A percentile compares a stretch with the other conserved stretches of the same genome.
These are phyloP conservation scores for Lithophane leautieri DNA, from an alignment of 2,888 invertebrate genomes.

Conservation along the genomic window DNA sequence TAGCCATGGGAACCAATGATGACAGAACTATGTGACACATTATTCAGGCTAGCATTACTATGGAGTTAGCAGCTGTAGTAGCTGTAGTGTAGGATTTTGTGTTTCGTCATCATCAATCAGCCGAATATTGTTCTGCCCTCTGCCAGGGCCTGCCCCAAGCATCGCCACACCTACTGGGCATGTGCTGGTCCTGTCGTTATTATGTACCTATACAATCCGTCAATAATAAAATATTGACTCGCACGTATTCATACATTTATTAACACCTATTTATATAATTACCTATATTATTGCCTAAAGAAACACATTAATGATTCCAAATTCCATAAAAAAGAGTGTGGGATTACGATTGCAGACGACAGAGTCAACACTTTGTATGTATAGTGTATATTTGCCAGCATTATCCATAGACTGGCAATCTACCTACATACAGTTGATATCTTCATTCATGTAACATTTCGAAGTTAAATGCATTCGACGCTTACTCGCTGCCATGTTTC, in stretches of 20 bases:
- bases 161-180: background rate
- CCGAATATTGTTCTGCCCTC: background rate
- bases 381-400: conserved; percentile 14
- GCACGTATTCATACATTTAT: too few species aligned
- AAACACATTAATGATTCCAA: background rate
- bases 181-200: background rate
- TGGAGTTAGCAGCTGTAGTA: background rate
- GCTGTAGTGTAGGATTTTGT: background rate
- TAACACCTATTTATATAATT: too few species aligned
- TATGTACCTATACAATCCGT: background rate
- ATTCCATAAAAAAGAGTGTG: conserved; percentile 31
- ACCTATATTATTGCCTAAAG: background rate
- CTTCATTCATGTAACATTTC: conserved; percentile 49
- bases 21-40: background rate
- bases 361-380: conserved; percentile 27
- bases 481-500: conserved; percentile 39
- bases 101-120: background rate
- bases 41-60: background rate
- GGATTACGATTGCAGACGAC: conserved; percentile 20
- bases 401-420: conserved; percentile 38
- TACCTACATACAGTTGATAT: conserved; percentile 37
- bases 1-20: background rate
- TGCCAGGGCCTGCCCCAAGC: background rate
- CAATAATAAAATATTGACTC: background rate
- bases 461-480: conserved; percentile 28